Evolutionary conservation across 2,888 invertebrate genomes (phyloP).

Genomic region (Norana najaformis): DNA sequence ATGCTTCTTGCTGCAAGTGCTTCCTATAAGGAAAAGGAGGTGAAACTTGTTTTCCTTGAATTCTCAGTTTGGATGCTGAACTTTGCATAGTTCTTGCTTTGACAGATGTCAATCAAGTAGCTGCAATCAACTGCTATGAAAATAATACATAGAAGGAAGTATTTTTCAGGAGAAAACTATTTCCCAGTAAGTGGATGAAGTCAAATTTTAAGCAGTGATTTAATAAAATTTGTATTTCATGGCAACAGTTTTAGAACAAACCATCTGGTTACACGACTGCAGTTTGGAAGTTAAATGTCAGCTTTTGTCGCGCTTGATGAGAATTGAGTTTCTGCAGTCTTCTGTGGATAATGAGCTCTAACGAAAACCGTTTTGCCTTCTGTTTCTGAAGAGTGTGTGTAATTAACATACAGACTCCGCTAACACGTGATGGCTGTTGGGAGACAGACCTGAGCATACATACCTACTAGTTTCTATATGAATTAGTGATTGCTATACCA

Average conservation of each 20-base stretch:
- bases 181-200: too few species aligned
- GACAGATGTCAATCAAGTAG: neutral
- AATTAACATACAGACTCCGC: neutral
- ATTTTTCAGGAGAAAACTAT: too few species aligned
- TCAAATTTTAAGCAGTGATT: too few species aligned
- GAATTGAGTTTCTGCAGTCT: neutral
- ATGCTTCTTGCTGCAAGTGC: neutral
- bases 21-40: too few species aligned
- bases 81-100: neutral
- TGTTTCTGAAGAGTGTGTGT: neutral
- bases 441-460: neutral
- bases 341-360: neutral
- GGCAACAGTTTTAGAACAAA: too few species aligned
- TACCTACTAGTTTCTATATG: neutral
- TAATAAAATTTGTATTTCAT: too few species aligned
- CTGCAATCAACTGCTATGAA: too few species aligned
- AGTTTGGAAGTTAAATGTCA: neutral
- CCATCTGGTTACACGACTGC: too few species aligned
- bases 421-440: neutral
- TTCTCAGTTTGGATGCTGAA: neutral
- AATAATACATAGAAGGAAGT: too few species aligned
- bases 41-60: neutral
- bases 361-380: neutral
- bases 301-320: neutral
- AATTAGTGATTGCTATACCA: neutral